phyloP scores from a whole-genome alignment of 35 echinoderm and acorn worm genomes.

The Ophioderma brevispina region DNA sequence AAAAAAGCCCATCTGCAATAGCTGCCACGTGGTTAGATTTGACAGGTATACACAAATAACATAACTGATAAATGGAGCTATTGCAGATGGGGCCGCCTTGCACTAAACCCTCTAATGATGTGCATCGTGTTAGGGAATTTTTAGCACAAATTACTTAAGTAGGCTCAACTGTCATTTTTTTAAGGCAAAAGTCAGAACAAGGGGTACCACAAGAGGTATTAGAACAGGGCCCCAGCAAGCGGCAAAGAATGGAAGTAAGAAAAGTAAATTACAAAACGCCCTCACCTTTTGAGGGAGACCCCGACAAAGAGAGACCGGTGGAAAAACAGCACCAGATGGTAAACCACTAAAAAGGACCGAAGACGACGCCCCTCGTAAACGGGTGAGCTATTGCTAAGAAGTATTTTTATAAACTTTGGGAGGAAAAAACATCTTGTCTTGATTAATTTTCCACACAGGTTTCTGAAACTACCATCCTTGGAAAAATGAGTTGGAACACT shows the following conservation, averaged over 20 bases:
- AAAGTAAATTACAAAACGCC: conserved; percentile 97
- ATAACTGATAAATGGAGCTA: too few relatives aligned
- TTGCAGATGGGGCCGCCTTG: too few relatives aligned
- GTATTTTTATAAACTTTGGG: too few relatives aligned
- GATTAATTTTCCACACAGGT: too few relatives aligned
- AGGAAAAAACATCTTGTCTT: too few relatives aligned
- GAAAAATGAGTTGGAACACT: too few relatives aligned
- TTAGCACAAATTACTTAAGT: neutral
- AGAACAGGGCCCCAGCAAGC: conserved; percentile 24
- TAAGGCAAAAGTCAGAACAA: too few relatives aligned
- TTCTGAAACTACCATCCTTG: too few relatives aligned
- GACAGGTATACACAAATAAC: too few relatives aligned
- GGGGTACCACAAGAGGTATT: conserved; percentile 15
- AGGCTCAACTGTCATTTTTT: neutral
- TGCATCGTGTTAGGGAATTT: neutral
- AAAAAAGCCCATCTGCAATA: too few relatives aligned
- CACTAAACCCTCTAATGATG: too few relatives aligned
- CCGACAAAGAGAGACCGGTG: conserved; percentile 55
- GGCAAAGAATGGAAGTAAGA: conserved; percentile 61
- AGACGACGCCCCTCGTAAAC: neutral
- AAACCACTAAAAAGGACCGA: conserved; percentile 18
- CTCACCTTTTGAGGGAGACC: conserved; percentile 87
- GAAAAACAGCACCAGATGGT: conserved; percentile 65
- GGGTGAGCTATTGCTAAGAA: neutral
- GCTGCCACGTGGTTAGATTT: too few relatives aligned